These are phyloP conservation scores for Amyelois transitella DNA, from an alignment of 1,140 invertebrate species.

Conservation along the genomic window DNA sequence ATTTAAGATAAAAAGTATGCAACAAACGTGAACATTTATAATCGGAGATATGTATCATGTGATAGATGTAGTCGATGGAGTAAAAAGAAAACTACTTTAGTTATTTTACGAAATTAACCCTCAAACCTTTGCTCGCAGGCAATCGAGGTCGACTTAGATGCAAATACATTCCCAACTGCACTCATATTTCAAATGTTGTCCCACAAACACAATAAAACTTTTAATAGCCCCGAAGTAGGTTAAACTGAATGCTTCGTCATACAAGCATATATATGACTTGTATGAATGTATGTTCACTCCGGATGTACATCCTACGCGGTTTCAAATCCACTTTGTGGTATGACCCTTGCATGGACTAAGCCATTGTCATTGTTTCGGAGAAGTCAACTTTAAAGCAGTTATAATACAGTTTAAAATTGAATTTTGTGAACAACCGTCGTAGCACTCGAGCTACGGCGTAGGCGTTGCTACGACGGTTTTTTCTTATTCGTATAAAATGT, in stretches of 20 bases:
- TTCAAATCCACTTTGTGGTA: slow-evolving; percentile 47
- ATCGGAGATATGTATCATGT: too few species aligned
- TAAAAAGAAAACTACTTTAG: too few species aligned
- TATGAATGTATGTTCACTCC: slow-evolving; percentile 13
- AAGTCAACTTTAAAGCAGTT: background rate
- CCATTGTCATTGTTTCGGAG: background rate
- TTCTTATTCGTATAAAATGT: too few species aligned
- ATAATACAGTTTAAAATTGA: background rate
- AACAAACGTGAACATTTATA: too few species aligned
- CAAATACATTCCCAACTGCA: background rate
- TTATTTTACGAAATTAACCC: too few species aligned
- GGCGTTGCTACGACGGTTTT: too few species aligned
- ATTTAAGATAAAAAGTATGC: too few species aligned
- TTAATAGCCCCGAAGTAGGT: slow-evolving; percentile 15
- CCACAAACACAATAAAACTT: background rate
- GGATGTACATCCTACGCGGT: slow-evolving; percentile 46
- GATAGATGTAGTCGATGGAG: too few species aligned
- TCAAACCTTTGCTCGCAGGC: too few species aligned
- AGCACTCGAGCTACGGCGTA: too few species aligned
- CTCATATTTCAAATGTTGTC: background rate
- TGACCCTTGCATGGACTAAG: slow-evolving; percentile 16
- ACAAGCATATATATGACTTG: slow-evolving; percentile 3
- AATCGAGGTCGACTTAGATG: background rate
- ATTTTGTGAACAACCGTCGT: background rate
- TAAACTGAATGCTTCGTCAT: slow-evolving; percentile 14